Evolutionary conservation across 1,140 invertebrate species (phyloP), one percentile per base, ranked within the genome.

Genomic region (Venustaconcha ellipsiformis): DNA sequence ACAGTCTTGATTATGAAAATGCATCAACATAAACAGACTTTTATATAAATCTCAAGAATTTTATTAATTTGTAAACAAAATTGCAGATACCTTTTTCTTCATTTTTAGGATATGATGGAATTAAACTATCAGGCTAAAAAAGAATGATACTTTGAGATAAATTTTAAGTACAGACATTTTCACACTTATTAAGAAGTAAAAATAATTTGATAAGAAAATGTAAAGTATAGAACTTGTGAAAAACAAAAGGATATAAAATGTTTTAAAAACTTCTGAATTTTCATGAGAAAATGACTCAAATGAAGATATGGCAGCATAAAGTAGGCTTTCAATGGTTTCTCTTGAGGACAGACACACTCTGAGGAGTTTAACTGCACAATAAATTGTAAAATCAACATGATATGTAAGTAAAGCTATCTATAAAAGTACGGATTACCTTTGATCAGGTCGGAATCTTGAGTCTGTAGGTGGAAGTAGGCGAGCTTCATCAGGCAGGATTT

Each of bases 401-500:
- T 4, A 17, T 23, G 58, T 11, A 62, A 17, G 30, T 8, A 14
- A 18, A 17, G 30, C 68, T 64, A 56, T 56, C 64, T 56, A 26
- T 13, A 26, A 63, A 62, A 57, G 11, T 48, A 55, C 17, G 17
- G 59, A 30, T 14, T 67, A 91, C 90, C 91, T 89, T 81, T 92
- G 92, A 88, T 93, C 92, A 48, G 92, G 92, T 80, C 92, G 84
- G 82, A 92, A 93, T 67, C 95, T 89, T 0, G 94, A 94, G 87
- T 96, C 95, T 14, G 94, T 96, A 62, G 92, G 92, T 2, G 95
- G 94, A 76, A 96, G 88, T 68, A 92, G 79, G 30, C 93, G 91
- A 5, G 91, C 88, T 80, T 92, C 86, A 74, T 94, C 93, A 6
- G 92, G 91, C 79, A 94, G 92, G 30, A 95, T 83, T 87, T 96